A percentile compares a stretch with the other conserved stretches of the same genome.
These are phyloP conservation scores for Globodera rostochiensis DNA, from an alignment of 1,140 invertebrate genomes.

Conservation along the genomic window DNA sequence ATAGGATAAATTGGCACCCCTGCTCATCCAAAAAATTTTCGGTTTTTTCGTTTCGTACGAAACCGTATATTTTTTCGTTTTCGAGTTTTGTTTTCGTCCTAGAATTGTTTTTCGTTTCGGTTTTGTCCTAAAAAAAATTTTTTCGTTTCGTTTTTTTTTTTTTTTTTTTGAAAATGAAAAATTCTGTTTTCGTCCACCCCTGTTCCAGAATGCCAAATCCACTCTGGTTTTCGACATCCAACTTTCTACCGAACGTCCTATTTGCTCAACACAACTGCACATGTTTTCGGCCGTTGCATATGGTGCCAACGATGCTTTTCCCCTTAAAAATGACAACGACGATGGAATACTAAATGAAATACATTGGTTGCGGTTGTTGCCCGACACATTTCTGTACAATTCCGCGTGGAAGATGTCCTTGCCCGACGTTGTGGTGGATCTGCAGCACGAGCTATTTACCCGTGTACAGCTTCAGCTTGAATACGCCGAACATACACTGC, in stretches of 20 bases:
- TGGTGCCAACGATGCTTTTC: not conserved
- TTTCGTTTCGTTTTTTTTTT: too few relatives aligned
- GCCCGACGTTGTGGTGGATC: conserved; percentile 14
- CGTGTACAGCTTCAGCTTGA: not conserved
- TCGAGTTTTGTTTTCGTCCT: too few relatives aligned
- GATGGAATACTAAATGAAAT: not conserved
- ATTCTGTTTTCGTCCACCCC: too few relatives aligned
- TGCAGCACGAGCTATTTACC: conserved; percentile 19
- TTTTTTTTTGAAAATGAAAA: too few relatives aligned
- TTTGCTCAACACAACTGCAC: conserved; percentile 7
- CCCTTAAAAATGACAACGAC: not conserved
- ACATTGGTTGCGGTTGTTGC: not conserved
- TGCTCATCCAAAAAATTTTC: too few relatives aligned
- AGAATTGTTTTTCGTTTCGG: too few relatives aligned
- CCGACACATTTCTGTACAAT: conserved; percentile 4
- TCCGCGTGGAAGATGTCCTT: conserved; percentile 22
- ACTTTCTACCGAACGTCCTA: not conserved
- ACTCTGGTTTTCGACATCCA: conserved; percentile 24
- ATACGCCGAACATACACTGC: not conserved
- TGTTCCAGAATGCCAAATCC: not conserved
- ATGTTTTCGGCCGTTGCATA: not conserved
- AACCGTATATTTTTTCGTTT: too few relatives aligned
- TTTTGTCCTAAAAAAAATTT: too few relatives aligned
- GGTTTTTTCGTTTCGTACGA: too few relatives aligned
- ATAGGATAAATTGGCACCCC: too few relatives aligned